Percentiles rank a stretch among this genome's conserved stretches.
Conservation (phyloP, 2,113 vertebrate genomes). For the Scomber colias region DNA sequence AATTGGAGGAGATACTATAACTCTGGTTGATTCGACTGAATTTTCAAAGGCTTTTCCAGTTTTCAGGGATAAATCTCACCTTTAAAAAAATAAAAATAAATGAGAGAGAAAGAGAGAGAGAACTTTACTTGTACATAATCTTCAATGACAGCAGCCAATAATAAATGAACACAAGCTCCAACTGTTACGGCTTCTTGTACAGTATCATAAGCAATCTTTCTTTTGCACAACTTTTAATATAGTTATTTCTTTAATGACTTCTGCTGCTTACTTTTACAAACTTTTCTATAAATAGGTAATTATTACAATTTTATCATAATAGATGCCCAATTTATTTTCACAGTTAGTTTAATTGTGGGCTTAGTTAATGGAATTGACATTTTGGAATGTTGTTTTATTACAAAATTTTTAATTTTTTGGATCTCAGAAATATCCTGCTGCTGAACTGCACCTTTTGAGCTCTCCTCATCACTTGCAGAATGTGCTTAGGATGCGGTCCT, state of each 20-base stretch:
- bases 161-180: neutral
- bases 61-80: neutral
- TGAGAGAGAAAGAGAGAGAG: neutral
- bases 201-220: neutral
- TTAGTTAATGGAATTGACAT: slow-evolving; percentile 57
- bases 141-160: neutral
- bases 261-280: slow-evolving; percentile 21
- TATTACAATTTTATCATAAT: slow-evolving; percentile 52
- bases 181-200: neutral
- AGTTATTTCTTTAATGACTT: slow-evolving; percentile 28
- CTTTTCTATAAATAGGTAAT: slow-evolving; percentile 40
- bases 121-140: neutral
- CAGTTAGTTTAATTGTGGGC: slow-evolving; percentile 46
- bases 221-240: slow-evolving; percentile 20
- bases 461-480: slow-evolving; percentile 30
- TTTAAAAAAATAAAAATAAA: neutral
- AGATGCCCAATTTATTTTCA: slow-evolving; percentile 47
- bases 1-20: neutral
- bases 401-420: slow-evolving; percentile 14
- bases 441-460: slow-evolving; percentile 40
- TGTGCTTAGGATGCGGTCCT: slow-evolving; percentile 34
- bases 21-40: neutral
- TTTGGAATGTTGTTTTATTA: slow-evolving; percentile 37
- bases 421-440: slow-evolving; percentile 41
- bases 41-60: neutral